phyloP scores from a whole-genome alignment of 2,797 vertebrate species.

The Pseudochirops corinnae region DNA sequence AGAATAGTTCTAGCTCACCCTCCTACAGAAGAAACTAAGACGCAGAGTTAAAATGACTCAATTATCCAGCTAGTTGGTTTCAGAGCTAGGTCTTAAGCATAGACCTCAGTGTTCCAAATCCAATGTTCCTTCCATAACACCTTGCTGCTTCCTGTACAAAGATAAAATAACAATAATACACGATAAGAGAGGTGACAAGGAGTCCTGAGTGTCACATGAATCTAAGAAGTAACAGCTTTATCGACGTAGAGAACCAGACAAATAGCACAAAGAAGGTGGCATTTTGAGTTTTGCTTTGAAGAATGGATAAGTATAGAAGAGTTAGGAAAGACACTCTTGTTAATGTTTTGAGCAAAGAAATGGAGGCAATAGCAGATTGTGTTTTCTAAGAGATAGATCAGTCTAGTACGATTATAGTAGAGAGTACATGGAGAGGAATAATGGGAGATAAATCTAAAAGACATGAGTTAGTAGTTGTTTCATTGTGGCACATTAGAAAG shows the following conservation, averaged over 20 bases:
- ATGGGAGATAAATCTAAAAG: not conserved
- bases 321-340: not conserved
- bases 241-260: not conserved
- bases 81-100: not conserved
- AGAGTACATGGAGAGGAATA: not conserved
- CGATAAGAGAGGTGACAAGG: not conserved
- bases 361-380: not conserved
- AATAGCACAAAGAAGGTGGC: not conserved
- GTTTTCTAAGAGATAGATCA: not conserved
- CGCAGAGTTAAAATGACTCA: not conserved
- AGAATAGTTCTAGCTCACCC: not conserved
- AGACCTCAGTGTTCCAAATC: not conserved
- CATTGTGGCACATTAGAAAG: not conserved
- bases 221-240: not conserved
- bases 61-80: not conserved
- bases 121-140: not conserved
- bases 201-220: not conserved
- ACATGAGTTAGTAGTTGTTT: not conserved
- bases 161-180: not conserved
- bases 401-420: not conserved
- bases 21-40: not conserved
- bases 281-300: not conserved
- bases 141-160: not conserved
- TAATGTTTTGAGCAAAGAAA: constrained; percentile 1
- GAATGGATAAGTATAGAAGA: not conserved